These are phyloP conservation scores for Cryptosula pallasiana DNA, from an alignment of 2,888 invertebrate genomes.

Conservation along the genomic window DNA sequence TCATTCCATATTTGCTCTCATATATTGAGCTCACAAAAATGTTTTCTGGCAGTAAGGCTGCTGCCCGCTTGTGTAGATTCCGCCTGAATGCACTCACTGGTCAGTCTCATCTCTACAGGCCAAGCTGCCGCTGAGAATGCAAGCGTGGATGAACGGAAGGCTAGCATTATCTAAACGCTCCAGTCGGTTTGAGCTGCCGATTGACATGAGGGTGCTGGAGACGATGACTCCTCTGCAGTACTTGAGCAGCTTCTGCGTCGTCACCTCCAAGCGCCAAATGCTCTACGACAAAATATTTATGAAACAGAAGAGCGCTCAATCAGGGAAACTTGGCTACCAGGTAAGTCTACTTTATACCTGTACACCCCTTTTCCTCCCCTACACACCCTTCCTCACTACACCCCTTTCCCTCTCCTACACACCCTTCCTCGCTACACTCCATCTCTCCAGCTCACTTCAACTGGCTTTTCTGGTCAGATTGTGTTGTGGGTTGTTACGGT, in stretches of 20 bases:
- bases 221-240: constrained; percentile 44
- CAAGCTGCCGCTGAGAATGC: constrained; percentile 17
- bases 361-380: too few relatives aligned
- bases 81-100: not conserved
- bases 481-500: too few relatives aligned
- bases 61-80: too few relatives aligned
- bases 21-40: too few relatives aligned
- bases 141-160: constrained; percentile 38
- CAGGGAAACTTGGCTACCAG: constrained; percentile 34
- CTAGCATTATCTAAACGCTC: constrained; percentile 46
- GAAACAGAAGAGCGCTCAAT: constrained; percentile 37
- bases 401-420: too few relatives aligned
- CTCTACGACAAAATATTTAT: constrained; percentile 44
- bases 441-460: too few relatives aligned
- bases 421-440: too few relatives aligned
- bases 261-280: constrained; percentile 36
- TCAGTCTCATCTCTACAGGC: not conserved
- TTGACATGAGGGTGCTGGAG: constrained; percentile 48
- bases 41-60: too few relatives aligned
- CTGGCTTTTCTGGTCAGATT: too few relatives aligned
- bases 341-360: too few relatives aligned
- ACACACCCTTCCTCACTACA: too few relatives aligned
- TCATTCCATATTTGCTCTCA: too few relatives aligned
- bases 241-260: constrained; percentile 40
- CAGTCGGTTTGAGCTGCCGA: constrained; percentile 49